phyloP scores from a whole-genome alignment of 2,113 vertebrate genomes.

The Chaenocephalus aceratus region DNA sequence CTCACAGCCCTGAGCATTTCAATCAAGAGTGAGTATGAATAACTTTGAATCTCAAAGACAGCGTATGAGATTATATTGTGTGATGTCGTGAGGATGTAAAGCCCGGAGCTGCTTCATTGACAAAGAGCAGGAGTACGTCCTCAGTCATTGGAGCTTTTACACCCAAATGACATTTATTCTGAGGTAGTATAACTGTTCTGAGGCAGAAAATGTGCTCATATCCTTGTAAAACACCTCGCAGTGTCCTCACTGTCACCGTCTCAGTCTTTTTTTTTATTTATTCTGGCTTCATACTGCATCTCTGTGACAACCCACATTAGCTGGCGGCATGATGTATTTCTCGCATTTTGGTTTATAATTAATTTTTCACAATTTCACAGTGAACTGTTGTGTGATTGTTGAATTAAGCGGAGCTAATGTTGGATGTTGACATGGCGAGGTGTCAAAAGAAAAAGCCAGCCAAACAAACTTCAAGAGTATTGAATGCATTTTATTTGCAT shows the following conservation, averaged over 20 bases:
- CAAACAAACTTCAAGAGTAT: background rate
- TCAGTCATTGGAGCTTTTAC: conserved; percentile 67
- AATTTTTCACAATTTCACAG: conserved; percentile 15
- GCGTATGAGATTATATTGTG: conserved; percentile 57
- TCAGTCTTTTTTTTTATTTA: conserved; percentile 52
- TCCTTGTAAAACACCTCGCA: conserved; percentile 58
- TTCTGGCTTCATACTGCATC: conserved; percentile 12
- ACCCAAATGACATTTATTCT: conserved; percentile 70
- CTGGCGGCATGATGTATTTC: conserved; percentile 2
- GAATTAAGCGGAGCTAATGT: background rate
- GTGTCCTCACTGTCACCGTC: conserved; percentile 64
- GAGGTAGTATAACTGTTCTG: conserved; percentile 51
- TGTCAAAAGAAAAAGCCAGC: background rate
- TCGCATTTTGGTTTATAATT: conserved; percentile 2
- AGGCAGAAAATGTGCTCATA: conserved; percentile 59
- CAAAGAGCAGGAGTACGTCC: conserved; percentile 57
- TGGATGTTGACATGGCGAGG: background rate
- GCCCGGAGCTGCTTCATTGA: conserved; percentile 62
- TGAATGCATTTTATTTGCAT: background rate
- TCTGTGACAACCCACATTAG: conserved; percentile 24
- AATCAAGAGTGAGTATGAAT: conserved; percentile 48
- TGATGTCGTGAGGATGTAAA: conserved; percentile 72
- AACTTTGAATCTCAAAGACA: conserved; percentile 50
- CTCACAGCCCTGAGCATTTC: conserved; percentile 38
- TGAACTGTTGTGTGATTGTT: background rate